Conservation (phyloP, 2,113 vertebrate genomes). For the Condylura cristata region DNA sequence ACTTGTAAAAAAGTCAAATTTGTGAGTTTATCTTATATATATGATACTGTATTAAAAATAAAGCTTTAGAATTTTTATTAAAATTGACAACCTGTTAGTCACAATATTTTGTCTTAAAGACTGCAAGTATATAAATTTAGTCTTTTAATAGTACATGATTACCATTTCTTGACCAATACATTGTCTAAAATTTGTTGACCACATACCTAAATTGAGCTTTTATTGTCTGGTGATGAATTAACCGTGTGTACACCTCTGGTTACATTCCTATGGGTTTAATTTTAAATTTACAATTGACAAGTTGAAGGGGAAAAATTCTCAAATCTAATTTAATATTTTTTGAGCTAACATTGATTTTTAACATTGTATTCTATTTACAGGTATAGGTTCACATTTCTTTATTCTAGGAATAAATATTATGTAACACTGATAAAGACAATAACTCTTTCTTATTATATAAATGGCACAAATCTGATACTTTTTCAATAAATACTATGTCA, state of each 20-base stretch:
- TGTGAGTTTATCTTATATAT: background rate
- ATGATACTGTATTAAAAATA: background rate
- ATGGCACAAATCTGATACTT: background rate
- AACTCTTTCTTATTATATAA: background rate
- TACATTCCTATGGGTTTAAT: background rate
- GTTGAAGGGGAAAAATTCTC: background rate
- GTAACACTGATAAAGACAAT: background rate
- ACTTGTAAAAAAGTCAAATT: background rate
- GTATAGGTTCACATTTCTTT: too few relatives aligned
- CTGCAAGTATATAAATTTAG: background rate
- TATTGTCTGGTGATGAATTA: background rate
- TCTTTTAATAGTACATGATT: background rate
- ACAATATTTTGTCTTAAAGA: background rate
- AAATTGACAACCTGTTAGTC: background rate
- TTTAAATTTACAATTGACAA: background rate
- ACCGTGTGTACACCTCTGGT: background rate
- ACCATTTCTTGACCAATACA: background rate
- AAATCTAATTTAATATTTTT: background rate
- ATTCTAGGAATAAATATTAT: background rate
- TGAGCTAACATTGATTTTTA: too few relatives aligned
- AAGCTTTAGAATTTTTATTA: background rate
- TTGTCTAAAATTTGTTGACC: background rate
- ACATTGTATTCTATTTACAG: too few relatives aligned
- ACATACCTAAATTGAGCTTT: background rate
- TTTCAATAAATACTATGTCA: background rate